These are phyloP conservation scores for Antheraea mylitta DNA, from an alignment of 1,140 invertebrate species.

Conservation along the genomic window DNA sequence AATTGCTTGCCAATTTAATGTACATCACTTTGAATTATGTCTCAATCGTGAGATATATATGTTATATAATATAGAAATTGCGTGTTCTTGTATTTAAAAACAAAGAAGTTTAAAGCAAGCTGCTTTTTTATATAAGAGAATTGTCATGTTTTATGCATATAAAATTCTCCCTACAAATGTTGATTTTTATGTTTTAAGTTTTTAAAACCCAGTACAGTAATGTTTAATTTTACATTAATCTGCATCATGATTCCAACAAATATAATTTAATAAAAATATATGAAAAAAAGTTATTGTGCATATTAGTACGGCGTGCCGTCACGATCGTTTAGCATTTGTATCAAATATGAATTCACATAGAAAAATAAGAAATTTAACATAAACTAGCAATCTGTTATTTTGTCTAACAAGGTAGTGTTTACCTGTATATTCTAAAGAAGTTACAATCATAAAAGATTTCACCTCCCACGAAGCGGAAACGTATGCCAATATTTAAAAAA, in stretches of 20 bases:
- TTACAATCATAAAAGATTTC: conserved; percentile 8
- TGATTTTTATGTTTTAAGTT: too few species aligned
- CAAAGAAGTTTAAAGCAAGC: too few species aligned
- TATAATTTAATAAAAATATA: too few species aligned
- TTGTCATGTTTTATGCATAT: too few species aligned
- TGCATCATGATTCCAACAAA: background rate
- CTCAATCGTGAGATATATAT: too few species aligned
- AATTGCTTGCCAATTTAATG: too few species aligned
- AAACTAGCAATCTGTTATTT: conserved; percentile 55
- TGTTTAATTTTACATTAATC: background rate
- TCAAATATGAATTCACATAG: conserved; percentile 14
- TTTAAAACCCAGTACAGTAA: too few species aligned
- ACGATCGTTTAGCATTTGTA: conserved; percentile 46
- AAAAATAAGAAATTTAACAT: conserved; percentile 8
- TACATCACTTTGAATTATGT: too few species aligned
- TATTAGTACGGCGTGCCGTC: conserved; percentile 42
- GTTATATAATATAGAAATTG: too few species aligned
- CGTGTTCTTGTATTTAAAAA: too few species aligned
- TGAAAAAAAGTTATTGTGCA: background rate
- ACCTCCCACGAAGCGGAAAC: conserved; percentile 43
- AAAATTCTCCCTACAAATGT: too few species aligned
- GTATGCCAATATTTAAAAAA: background rate
- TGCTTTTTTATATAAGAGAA: too few species aligned
- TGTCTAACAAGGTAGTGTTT: background rate
- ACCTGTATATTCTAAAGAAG: background rate